These are phyloP conservation scores for Stenolophus ochropezus DNA, from an alignment of 2,888 invertebrate genomes.

Conservation along the genomic window DNA sequence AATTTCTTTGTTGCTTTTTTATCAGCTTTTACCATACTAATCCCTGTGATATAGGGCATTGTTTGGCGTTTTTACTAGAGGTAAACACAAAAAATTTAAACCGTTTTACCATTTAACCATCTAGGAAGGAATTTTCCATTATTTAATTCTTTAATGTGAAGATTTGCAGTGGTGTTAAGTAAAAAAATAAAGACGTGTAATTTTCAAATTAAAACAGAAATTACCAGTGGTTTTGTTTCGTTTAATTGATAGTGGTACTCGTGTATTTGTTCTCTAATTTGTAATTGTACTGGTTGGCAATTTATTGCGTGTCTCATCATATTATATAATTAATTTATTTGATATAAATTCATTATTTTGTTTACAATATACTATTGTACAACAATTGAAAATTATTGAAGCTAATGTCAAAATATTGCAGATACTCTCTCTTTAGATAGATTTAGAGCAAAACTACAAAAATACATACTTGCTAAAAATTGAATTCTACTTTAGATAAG, in stretches of 20 bases:
- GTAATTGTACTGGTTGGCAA: not conserved
- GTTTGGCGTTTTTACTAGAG: conserved; percentile 12
- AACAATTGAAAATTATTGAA: too few relatives aligned
- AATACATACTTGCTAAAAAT: too few relatives aligned
- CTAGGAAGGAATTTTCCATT: conserved; percentile 6
- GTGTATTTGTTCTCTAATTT: conserved; percentile 25
- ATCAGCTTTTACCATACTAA: conserved; percentile 18
- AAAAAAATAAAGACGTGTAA: not conserved
- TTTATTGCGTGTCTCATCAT: not conserved
- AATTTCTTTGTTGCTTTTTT: conserved; percentile 21
- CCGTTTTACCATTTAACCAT: not conserved
- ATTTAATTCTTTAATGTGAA: conserved; percentile 22
- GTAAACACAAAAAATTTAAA: conserved; percentile 28
- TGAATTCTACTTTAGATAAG: too few relatives aligned
- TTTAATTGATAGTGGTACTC: not conserved
- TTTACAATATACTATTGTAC: not conserved
- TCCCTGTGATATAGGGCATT: conserved; percentile 2
- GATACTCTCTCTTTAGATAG: too few relatives aligned
- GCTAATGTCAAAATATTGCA: too few relatives aligned
- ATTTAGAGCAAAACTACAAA: too few relatives aligned
- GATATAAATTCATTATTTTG: too few relatives aligned
- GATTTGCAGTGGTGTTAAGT: not conserved
- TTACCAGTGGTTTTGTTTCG: not conserved
- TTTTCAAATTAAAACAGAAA: conserved; percentile 7
- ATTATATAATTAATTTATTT: not conserved